A percentile compares a stretch with the other conserved stretches of the same genome.
Evolutionary conservation across 2,888 invertebrate genomes (phyloP).

Genomic region (Drosophila anomelani): DNA sequence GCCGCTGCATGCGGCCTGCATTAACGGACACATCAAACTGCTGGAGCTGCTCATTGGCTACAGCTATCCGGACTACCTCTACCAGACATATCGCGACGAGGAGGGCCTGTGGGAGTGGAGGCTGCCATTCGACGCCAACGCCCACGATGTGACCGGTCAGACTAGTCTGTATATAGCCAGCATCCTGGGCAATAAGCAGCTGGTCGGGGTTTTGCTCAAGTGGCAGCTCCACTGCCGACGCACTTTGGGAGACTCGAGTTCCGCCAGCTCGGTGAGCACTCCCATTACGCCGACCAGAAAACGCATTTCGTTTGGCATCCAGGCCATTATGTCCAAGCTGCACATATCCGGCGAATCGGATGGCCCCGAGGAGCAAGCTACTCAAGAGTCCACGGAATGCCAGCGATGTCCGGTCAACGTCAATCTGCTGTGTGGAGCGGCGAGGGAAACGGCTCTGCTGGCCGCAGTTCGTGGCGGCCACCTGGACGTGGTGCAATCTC

Average conservation of each 20-base stretch:
- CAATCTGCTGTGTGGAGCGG: slow-evolving; percentile 90
- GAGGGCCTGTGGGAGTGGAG: slow-evolving; percentile 92
- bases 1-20: slow-evolving; percentile 96
- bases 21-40: slow-evolving; percentile 92
- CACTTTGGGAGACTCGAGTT: slow-evolving; percentile 62
- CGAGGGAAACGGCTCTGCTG: slow-evolving; percentile 93
- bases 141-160: slow-evolving; percentile 94
- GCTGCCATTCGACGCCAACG: slow-evolving; percentile 96
- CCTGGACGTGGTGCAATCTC: slow-evolving; percentile 88
- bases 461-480: slow-evolving; percentile 92
- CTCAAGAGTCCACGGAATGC: slow-evolving; percentile 64
- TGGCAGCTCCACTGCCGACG: slow-evolving; percentile 87
- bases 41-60: slow-evolving; percentile 92
- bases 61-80: slow-evolving; percentile 90
- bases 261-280: slow-evolving; percentile 75
- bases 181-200: slow-evolving; percentile 91
- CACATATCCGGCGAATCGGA: slow-evolving; percentile 87
- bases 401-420: slow-evolving; percentile 89
- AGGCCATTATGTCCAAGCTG: slow-evolving; percentile 93
- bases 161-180: slow-evolving; percentile 96
- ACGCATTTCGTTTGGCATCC: slow-evolving; percentile 94
- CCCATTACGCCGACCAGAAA: slow-evolving; percentile 86
- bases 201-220: slow-evolving; percentile 91
- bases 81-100: slow-evolving; percentile 89
- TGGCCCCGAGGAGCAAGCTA: slow-evolving; percentile 75